These are phyloP conservation scores for Noctua janthe DNA, from an alignment of 2,888 invertebrate species.

Conservation along the genomic window DNA sequence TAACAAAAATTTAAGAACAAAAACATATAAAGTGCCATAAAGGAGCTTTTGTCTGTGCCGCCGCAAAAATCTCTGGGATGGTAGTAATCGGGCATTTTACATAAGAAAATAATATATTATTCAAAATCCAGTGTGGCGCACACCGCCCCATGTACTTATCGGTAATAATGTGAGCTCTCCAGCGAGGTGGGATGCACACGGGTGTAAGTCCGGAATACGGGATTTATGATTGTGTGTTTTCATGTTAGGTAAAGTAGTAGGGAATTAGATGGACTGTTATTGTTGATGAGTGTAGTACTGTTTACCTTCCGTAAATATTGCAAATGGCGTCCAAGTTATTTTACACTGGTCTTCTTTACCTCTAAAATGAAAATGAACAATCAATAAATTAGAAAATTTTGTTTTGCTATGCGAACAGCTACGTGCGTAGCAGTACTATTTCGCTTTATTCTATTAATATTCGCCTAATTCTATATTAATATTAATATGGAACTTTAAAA, in stretches of 20 bases:
- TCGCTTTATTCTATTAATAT: background rate
- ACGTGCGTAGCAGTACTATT: background rate
- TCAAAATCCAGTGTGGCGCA: constrained; percentile 88
- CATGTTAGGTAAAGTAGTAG: background rate
- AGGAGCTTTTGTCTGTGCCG: constrained; percentile 85
- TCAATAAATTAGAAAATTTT: background rate
- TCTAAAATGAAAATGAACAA: background rate
- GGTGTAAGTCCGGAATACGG: constrained; percentile 50
- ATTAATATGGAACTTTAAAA: too few relatives aligned
- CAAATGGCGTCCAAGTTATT: background rate
- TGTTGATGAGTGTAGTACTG: background rate
- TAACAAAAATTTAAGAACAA: constrained; percentile 85
- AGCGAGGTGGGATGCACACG: constrained; percentile 58
- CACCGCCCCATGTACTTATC: constrained; percentile 88
- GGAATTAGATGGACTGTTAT: background rate
- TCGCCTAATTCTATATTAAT: too few relatives aligned
- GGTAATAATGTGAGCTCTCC: constrained; percentile 86
- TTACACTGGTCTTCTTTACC: background rate
- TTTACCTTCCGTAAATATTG: background rate
- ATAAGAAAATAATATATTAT: constrained; percentile 91
- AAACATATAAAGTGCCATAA: constrained; percentile 88
- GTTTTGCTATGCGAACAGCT: background rate
- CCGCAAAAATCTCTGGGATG: constrained; percentile 87
- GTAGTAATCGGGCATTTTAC: constrained; percentile 90
- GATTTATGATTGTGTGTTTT: constrained; percentile 53